Evolutionary conservation across 2,797 vertebrate genomes (phyloP).

Genomic region (Trichosurus vulpecula): DNA sequence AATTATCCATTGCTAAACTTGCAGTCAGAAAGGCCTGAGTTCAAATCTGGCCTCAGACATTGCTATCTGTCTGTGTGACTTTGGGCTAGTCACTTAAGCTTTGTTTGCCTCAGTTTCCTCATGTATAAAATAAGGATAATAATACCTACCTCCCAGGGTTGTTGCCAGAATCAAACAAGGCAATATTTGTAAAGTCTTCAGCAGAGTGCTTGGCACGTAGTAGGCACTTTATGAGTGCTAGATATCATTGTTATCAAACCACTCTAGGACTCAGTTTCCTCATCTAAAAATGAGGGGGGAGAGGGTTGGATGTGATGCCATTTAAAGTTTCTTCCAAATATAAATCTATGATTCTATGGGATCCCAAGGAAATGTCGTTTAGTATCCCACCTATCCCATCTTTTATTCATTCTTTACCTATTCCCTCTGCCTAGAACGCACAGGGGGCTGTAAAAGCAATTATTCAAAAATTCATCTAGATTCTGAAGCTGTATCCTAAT

Average conservation of each 20-base stretch:
- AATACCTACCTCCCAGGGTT: background rate
- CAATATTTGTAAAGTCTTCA: background rate
- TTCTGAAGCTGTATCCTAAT: background rate
- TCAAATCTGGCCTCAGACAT: background rate
- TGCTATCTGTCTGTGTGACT: background rate
- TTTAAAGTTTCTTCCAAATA: background rate
- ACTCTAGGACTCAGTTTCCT: background rate
- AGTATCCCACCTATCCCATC: background rate
- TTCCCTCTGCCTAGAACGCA: background rate
- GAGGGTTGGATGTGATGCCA: background rate
- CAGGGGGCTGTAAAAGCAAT: background rate
- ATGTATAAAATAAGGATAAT: background rate
- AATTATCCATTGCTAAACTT: background rate
- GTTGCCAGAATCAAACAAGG: background rate
- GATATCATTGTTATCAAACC: background rate
- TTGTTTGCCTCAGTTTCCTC: background rate
- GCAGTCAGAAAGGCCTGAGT: background rate
- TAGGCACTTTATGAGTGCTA: background rate
- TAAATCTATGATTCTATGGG: background rate
- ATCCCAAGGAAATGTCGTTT: background rate
- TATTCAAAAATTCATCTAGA: background rate
- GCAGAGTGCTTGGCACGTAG: background rate
- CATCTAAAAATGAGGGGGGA: background rate
- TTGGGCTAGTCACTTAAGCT: background rate
- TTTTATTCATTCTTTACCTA: background rate